A percentile compares a stretch with the other conserved stretches of the same genome.
Conservation (phyloP, 2,888 invertebrate genomes). For the Pycnomerus fuliginosus region DNA sequence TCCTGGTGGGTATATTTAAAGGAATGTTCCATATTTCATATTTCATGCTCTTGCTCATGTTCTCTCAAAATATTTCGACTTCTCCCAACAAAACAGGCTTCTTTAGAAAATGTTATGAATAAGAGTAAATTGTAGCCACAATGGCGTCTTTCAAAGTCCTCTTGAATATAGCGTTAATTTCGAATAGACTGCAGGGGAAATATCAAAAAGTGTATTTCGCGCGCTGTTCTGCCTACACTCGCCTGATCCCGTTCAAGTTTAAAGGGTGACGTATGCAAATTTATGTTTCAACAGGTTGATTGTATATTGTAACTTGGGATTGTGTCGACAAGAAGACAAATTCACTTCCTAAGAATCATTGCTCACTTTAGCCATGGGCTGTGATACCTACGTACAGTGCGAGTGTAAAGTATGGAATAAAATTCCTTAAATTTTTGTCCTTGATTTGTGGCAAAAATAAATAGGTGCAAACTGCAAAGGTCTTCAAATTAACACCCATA, state of each 20-base stretch:
- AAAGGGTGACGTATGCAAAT: constrained; percentile 45
- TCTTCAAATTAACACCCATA: too few relatives aligned
- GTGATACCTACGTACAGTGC: too few relatives aligned
- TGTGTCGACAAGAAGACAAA: constrained; percentile 9
- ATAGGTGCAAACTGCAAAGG: too few relatives aligned
- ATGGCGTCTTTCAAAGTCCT: constrained; percentile 60
- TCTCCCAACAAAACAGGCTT: constrained; percentile 49
- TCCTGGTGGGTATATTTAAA: too few relatives aligned
- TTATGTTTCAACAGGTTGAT: constrained; percentile 48
- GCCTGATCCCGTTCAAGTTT: neutral
- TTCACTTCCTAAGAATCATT: constrained; percentile 1
- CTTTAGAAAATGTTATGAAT: constrained; percentile 59
- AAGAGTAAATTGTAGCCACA: constrained; percentile 65
- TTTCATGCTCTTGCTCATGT: constrained; percentile 15
- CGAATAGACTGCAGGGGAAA: constrained; percentile 49
- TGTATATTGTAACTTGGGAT: constrained; percentile 37
- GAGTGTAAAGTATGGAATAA: too few relatives aligned
- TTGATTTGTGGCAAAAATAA: too few relatives aligned
- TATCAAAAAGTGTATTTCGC: constrained; percentile 45
- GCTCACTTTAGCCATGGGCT: too few relatives aligned
- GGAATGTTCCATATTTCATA: too few relatives aligned
- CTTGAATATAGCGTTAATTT: constrained; percentile 63
- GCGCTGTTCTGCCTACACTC: constrained; percentile 11
- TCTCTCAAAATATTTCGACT: constrained; percentile 49
- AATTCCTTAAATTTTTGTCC: too few relatives aligned